Conservation (phyloP, 2,888 invertebrate genomes). For the Sceliomorpha sp. region DNA sequence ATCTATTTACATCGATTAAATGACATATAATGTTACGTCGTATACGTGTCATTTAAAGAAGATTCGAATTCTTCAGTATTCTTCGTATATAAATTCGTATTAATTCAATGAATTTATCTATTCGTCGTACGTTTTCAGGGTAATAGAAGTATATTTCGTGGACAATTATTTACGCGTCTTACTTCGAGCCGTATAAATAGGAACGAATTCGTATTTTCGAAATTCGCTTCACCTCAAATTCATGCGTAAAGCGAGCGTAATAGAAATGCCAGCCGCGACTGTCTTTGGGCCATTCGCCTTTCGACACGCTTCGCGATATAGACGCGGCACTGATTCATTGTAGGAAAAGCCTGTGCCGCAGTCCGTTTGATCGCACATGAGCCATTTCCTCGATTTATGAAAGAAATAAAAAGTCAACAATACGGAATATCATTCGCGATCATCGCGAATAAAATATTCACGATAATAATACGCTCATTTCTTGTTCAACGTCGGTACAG, state of each 20-base stretch:
- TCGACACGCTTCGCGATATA: conserved; percentile 39
- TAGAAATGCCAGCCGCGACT: conserved; percentile 24
- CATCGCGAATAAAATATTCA: too few species aligned
- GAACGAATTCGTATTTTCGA: neutral
- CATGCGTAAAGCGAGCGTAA: conserved; percentile 7
- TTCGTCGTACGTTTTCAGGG: too few species aligned
- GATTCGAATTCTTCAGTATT: too few species aligned
- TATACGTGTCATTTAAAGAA: too few species aligned
- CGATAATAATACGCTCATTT: too few species aligned
- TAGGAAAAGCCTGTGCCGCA: conserved; percentile 20
- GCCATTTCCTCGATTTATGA: conserved; percentile 19
- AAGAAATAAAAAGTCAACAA: neutral
- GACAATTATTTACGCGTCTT: neutral
- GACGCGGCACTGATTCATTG: conserved; percentile 38
- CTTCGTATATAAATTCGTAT: too few species aligned
- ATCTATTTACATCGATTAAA: too few species aligned
- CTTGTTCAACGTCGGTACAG: too few species aligned
- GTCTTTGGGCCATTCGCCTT: conserved; percentile 41
- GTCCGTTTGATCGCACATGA: conserved; percentile 24
- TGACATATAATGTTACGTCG: too few species aligned
- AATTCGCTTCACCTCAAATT: conserved; percentile 12
- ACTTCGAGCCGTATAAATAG: neutral
- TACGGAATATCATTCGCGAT: too few species aligned
- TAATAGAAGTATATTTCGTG: neutral
- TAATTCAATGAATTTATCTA: too few species aligned